Evolutionary conservation across 2,888 invertebrate genomes (phyloP), one percentile per base, ranked within the genome.

Genomic region (Frankliniella fusca): DNA sequence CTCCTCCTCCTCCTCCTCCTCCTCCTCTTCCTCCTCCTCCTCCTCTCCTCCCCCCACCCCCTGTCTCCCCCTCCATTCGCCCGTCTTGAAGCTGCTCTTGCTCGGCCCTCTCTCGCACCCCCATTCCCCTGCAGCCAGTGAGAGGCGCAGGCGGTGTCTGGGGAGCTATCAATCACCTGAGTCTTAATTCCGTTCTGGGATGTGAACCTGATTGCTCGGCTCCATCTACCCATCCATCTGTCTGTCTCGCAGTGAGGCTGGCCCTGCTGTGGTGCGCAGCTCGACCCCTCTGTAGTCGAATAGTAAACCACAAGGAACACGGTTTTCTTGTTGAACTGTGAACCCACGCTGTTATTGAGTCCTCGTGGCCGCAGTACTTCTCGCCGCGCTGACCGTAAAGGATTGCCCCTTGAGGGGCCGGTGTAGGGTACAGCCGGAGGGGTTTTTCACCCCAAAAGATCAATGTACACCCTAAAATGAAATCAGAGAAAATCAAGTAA

Each of bases 101-200:
- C 20, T 15, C 54, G 5, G 10, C 12, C 54, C 54, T 20, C 18
- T 12, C 54, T 11, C 54, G 54, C 54, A n/a, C 54, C 20, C 54
- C 54, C 18, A 0, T 12, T 54, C 54, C 54, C 54, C 15, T 54
- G 15, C 54, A 5, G 54, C 15, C 18, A 20, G 54, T 54, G 15
- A 15, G 15, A 5, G 54, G 54, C 18, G 18, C 18, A 20, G 12
- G 70, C 70, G 27, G 27, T 23, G 70, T 23, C 70, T 27, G 27
- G 70, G 70, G 70, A 76, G 27, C 70, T 27, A 76, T 76, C 70
- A 76, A 76, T 76, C 70, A 76, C 70, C 27, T 27, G 70, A 23
- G 27, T 76, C 70, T 76, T 76, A 76, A 76, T 76, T 76, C 70
- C 27, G 61, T 18, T 61, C 15, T 12, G 23, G 70, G 70, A 76